Percentiles rank a stretch among this genome's conserved stretches.
phyloP scores from a whole-genome alignment of 2,888 invertebrate species.

The Craniophora ligustri region DNA sequence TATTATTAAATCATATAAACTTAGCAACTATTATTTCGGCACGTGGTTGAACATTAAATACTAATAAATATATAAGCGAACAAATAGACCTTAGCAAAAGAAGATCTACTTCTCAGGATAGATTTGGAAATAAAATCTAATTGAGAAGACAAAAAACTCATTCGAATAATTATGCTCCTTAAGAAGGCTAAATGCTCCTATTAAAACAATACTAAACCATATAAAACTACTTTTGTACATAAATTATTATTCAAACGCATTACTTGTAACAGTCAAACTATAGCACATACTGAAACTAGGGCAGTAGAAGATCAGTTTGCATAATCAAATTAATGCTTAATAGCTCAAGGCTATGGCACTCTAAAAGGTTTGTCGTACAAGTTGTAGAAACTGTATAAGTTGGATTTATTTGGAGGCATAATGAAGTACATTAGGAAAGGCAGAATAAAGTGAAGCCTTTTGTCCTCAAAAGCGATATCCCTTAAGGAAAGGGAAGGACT shows the following conservation, averaged over 20 bases:
- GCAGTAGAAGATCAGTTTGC: conserved; percentile 57
- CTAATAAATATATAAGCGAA: no score
- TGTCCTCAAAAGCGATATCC: no score
- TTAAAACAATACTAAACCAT: conserved; percentile 13
- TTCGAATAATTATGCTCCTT: neutral
- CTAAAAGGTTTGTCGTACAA: conserved; percentile 43
- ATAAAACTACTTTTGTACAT: conserved; percentile 24
- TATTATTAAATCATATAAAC: conserved; percentile 62
- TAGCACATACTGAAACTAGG: conserved; percentile 47
- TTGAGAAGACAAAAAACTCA: neutral
- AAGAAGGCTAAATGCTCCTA: conserved; percentile 7
- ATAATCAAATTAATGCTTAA: conserved; percentile 57
- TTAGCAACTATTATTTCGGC: conserved; percentile 1
- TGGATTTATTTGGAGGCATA: conserved; percentile 1
- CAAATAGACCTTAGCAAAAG: neutral
- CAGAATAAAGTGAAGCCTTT: no score
- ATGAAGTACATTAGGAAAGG: no score
- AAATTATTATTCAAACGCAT: conserved; percentile 30
- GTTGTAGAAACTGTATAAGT: conserved; percentile 1
- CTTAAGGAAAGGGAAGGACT: no score
- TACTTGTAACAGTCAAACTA: conserved; percentile 30
- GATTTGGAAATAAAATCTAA: neutral
- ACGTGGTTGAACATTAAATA: neutral
- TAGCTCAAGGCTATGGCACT: conserved; percentile 51
- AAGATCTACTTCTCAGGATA: neutral